phyloP scores from a whole-genome alignment of 2,888 invertebrate genomes.

The Fissipunctia ypsillon region DNA sequence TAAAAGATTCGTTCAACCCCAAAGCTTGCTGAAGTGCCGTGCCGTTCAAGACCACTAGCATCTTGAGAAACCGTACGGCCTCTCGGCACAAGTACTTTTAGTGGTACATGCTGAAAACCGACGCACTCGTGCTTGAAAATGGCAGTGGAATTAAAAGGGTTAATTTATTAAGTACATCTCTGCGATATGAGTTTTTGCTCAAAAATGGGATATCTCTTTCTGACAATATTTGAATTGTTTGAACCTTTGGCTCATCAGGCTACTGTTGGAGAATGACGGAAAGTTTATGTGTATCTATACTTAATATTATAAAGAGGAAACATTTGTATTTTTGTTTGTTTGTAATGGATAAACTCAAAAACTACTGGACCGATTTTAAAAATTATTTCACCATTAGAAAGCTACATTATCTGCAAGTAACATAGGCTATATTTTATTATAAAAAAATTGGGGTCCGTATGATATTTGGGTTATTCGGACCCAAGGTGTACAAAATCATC shows the following conservation, averaged over 20 bases:
- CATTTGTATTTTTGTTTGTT: no score
- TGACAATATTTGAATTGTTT: not conserved
- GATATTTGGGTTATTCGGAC: no score
- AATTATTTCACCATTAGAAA: no score
- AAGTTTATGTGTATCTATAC: no score
- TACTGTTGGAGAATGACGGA: no score
- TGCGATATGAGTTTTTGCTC: not conserved
- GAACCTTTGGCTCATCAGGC: not conserved
- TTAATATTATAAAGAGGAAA: no score
- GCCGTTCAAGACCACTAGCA: not conserved
- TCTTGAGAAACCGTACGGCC: not conserved
- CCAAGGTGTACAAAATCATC: no score
- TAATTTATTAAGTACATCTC: not conserved
- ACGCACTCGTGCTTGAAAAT: not conserved
- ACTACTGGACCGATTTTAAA: no score
- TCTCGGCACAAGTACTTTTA: not conserved
- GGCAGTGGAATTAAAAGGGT: not conserved
- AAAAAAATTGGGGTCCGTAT: no score
- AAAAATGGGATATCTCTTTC: not conserved
- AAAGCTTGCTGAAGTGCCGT: slow-evolving; percentile 1
- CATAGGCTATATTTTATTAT: no score
- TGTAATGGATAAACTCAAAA: no score
- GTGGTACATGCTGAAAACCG: not conserved
- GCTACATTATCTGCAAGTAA: no score
- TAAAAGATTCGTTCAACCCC: slow-evolving; percentile 4